phyloP scores from a whole-genome alignment of 2,113 vertebrate species.

The Columbina picui region DNA sequence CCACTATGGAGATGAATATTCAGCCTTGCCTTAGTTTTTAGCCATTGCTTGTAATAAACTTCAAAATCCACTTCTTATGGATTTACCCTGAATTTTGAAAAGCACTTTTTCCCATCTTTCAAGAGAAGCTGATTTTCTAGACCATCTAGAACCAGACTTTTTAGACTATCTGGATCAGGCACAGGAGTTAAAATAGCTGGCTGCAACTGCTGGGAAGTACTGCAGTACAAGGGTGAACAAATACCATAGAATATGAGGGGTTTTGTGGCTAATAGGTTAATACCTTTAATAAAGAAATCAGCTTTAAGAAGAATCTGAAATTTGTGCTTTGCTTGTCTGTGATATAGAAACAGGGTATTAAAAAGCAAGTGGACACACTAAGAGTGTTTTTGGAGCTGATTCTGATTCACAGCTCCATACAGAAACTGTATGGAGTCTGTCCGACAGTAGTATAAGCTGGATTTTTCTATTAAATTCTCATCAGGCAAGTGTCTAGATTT shows the following conservation, averaged over 20 bases:
- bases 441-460: neutral
- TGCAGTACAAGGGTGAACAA: rapidly evolving
- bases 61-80: neutral
- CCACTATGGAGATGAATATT: neutral
- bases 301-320: neutral
- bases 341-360: neutral
- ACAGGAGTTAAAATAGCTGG: neutral
- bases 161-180: neutral
- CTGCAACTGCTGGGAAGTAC: neutral
- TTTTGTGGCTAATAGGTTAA: neutral
- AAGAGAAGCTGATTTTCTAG: neutral
- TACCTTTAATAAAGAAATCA: neutral
- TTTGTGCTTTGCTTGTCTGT: neutral
- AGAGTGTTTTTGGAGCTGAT: neutral
- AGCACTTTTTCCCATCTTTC: neutral
- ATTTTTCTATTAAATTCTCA: neutral
- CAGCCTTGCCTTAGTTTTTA: neutral
- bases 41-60: neutral
- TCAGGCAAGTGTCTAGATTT: neutral
- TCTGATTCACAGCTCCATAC: neutral
- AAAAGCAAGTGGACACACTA: neutral
- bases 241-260: neutral
- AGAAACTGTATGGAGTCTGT: neutral
- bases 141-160: neutral
- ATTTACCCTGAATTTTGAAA: neutral